Conservation (phyloP, 1,140 invertebrate species). For the Halictus rubicundus region DNA sequence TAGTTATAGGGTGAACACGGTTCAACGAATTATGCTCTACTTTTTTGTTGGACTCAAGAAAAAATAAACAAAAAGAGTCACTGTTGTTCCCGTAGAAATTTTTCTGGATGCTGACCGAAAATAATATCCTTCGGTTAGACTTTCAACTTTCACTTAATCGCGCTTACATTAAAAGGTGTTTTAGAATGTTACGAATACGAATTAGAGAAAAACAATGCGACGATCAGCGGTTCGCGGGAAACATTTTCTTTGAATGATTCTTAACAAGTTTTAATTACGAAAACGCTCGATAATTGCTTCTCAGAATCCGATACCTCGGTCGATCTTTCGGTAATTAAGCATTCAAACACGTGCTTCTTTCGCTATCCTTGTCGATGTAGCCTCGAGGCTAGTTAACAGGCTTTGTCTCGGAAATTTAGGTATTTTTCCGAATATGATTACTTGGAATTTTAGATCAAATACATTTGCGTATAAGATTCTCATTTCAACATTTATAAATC, state of each 20-base stretch:
- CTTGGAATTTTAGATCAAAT: no score
- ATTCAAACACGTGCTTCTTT: background rate
- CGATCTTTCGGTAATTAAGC: slow-evolving; percentile 1
- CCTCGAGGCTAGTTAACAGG: background rate
- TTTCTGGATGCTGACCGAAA: background rate
- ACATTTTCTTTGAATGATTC: background rate
- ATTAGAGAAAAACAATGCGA: background rate
- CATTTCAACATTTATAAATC: no score
- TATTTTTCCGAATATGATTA: background rate
- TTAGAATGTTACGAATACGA: background rate
- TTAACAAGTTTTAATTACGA: background rate
- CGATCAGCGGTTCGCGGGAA: background rate
- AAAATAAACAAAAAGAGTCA: no score
- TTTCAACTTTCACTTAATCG: background rate
- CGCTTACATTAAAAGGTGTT: background rate
- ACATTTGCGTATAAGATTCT: no score
- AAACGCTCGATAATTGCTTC: slow-evolving; percentile 14
- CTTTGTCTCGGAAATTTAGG: background rate
- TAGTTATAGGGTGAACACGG: no score
- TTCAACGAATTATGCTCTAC: no score
- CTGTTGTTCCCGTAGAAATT: background rate
- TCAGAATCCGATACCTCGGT: background rate
- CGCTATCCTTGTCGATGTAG: background rate
- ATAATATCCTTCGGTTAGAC: background rate
- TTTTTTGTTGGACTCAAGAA: no score